Conservation (phyloP, 2,888 invertebrate genomes). For the Plebejus melissa region DNA sequence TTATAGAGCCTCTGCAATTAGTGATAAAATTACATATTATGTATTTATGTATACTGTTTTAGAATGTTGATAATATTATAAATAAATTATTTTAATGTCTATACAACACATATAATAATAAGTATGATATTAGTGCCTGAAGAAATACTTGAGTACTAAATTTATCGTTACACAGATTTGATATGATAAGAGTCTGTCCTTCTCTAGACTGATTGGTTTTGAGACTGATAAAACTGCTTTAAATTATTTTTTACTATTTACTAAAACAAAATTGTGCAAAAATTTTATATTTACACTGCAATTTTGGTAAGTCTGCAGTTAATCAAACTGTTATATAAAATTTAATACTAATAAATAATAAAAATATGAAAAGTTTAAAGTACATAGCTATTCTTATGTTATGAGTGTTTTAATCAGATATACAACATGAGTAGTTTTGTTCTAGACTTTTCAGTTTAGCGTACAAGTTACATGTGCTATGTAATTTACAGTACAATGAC, state of each 20-base stretch:
- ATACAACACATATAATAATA: neutral
- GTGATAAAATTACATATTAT: neutral
- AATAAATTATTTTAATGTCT: neutral
- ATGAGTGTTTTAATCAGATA: neutral
- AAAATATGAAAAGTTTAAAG: too few relatives aligned
- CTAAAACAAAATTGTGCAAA: neutral
- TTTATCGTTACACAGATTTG: neutral
- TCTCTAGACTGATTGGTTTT: conserved; percentile 17
- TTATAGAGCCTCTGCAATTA: neutral
- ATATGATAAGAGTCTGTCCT: neutral
- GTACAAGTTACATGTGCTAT: neutral
- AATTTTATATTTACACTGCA: neutral
- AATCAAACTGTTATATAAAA: neutral
- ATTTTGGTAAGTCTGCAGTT: neutral
- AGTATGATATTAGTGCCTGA: neutral
- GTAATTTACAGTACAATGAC: conserved; percentile 15
- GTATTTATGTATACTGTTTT: neutral
- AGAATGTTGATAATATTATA: neutral
- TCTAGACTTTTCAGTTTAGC: neutral
- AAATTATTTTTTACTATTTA: neutral
- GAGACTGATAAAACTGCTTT: conserved; percentile 16
- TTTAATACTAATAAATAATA: neutral
- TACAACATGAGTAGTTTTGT: neutral
- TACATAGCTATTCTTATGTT: neutral
- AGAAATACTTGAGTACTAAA: neutral